Evolutionary conservation across 2,888 invertebrate species (phyloP).

Genomic region (Empis stercorea): DNA sequence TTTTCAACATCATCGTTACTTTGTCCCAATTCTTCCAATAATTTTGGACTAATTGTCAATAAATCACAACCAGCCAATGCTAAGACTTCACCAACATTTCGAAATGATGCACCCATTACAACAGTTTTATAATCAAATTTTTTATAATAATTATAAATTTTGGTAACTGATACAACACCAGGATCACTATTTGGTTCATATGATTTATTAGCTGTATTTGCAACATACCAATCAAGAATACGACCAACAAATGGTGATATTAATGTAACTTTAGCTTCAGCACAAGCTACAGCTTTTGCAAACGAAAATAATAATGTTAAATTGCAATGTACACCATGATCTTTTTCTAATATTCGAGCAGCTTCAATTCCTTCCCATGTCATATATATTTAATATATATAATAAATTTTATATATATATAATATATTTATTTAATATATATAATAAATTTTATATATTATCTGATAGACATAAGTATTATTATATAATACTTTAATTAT

Average conservation of each 20-base stretch:
- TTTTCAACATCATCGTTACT: conserved; percentile 51
- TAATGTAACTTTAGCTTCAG: conserved; percentile 92
- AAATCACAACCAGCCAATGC: conserved; percentile 93
- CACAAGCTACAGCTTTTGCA: conserved; percentile 95
- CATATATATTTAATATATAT: too few relatives aligned
- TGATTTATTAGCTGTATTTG: conserved; percentile 72
- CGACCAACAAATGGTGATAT: conserved; percentile 99
- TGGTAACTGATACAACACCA: conserved; percentile 86
- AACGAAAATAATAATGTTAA: conserved; percentile 92
- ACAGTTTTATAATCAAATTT: conserved; percentile 93
- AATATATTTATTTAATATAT: too few relatives aligned
- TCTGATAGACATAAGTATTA: too few relatives aligned
- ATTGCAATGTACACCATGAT: conserved; percentile 94
- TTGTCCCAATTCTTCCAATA: conserved; percentile 74
- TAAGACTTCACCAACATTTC: conserved; percentile 86
- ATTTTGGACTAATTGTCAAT: conserved; percentile 86
- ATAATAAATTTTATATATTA: too few relatives aligned
- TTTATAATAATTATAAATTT: conserved; percentile 98
- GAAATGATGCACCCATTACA: conserved; percentile 99
- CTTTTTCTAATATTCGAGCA: conserved; percentile 80
- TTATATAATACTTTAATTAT: too few relatives aligned
- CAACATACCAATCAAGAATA: conserved; percentile 94
- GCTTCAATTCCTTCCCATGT: conserved; percentile 99
- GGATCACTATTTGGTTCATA: conserved; percentile 84
- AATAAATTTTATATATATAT: too few relatives aligned